phyloP scores from a whole-genome alignment of 2,113 vertebrate species.

The Poecile atricapillus region DNA sequence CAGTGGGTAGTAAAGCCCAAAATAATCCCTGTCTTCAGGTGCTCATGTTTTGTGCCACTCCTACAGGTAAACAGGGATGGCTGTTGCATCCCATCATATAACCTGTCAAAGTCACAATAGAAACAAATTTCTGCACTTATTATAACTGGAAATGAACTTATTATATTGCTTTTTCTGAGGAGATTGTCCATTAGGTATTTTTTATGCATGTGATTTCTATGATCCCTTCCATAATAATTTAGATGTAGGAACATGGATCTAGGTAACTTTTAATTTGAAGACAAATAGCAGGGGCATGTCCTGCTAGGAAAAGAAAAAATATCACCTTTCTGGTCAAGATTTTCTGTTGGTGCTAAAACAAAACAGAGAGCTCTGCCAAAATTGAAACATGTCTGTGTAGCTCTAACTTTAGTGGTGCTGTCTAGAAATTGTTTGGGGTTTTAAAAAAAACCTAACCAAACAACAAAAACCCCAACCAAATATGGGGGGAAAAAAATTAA shows the following conservation, averaged over 20 bases:
- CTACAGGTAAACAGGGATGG: neutral
- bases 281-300: neutral
- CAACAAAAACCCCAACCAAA: neutral
- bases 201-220: neutral
- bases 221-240: neutral
- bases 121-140: neutral
- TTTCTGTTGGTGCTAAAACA: neutral
- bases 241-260: neutral
- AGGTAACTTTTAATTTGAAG: neutral
- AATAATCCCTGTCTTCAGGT: neutral
- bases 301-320: neutral
- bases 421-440: neutral
- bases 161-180: neutral
- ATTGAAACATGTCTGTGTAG: neutral
- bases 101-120: neutral
- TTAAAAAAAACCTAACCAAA: neutral
- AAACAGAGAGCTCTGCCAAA: neutral
- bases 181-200: neutral
- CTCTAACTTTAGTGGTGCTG: neutral
- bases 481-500: fast-evolving
- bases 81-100: neutral
- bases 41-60: neutral
- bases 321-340: neutral
- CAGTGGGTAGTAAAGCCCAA: neutral
- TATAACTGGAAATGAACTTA: neutral